phyloP scores from a whole-genome alignment of 2,113 vertebrate genomes.

The Halichoeres trimaculatus region DNA sequence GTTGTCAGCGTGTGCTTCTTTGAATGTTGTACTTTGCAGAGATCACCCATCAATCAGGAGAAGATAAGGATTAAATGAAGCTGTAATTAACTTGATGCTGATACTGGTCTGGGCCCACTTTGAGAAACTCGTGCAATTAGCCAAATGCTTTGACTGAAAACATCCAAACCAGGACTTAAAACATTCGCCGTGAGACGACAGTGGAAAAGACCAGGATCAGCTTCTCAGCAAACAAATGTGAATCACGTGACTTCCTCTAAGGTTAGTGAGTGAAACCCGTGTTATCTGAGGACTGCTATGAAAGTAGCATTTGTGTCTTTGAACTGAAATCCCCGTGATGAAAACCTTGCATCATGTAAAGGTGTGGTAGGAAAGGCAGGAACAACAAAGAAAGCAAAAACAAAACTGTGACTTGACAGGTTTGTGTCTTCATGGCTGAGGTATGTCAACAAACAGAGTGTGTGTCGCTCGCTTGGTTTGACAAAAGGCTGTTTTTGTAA shows the following conservation, averaged over 20 bases:
- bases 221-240: background rate
- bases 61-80: constrained; percentile 13
- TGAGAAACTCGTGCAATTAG: background rate
- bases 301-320: background rate
- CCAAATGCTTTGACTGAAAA: too few relatives aligned
- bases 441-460: background rate
- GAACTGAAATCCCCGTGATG: too few relatives aligned
- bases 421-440: background rate
- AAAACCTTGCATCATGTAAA: background rate
- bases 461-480: background rate
- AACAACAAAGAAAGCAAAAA: constrained; percentile 7
- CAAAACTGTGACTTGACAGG: background rate
- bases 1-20: constrained; percentile 68
- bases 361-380: constrained; percentile 42
- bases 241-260: too few relatives aligned
- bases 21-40: constrained; percentile 25
- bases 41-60: constrained; percentile 20
- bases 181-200: background rate
- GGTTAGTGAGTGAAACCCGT: background rate
- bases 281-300: background rate
- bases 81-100: constrained; percentile 28
- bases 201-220: constrained; percentile 55
- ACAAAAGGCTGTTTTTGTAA: background rate
- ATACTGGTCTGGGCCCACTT: constrained; percentile 51
- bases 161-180: too few relatives aligned